Percentiles rank a stretch among this genome's conserved stretches.
These are phyloP conservation scores for Xyrauchen texanus DNA, from an alignment of 2,113 vertebrate genomes.

Conservation along the genomic window DNA sequence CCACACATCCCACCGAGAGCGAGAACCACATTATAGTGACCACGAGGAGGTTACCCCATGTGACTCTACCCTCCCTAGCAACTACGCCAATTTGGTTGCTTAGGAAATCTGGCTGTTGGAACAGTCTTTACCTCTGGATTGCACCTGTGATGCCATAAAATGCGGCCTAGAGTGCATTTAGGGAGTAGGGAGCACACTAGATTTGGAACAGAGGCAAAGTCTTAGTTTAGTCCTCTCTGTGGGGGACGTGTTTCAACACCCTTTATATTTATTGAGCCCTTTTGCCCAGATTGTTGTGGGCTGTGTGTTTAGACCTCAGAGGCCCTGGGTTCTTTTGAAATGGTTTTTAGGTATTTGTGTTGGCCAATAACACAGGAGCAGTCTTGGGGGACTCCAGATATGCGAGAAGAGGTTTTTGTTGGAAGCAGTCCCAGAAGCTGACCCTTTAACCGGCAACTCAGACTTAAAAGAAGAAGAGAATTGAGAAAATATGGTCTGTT, in stretches of 20 bases:
- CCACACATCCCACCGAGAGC: too few relatives aligned
- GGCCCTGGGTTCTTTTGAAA: conserved; percentile 36
- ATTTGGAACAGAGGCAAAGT: conserved; percentile 17
- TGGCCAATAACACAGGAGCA: conserved; percentile 45
- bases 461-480: neutral
- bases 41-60: too few relatives aligned
- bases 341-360: conserved; percentile 57
- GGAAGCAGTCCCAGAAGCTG: conserved; percentile 61
- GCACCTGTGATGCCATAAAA: too few relatives aligned
- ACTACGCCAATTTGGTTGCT: too few relatives aligned
- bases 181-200: neutral
- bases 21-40: too few relatives aligned
- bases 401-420: conserved; percentile 61
- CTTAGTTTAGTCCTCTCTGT: conserved; percentile 1
- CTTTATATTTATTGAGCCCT: neutral
- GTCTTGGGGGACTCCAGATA: conserved; percentile 53
- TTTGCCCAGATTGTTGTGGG: conserved; percentile 29
- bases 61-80: too few relatives aligned
- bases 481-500: conserved; percentile 42
- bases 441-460: neutral
- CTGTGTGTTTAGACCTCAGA: conserved; percentile 31
- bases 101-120: too few relatives aligned
- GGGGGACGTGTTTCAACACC: conserved; percentile 13
- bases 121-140: too few relatives aligned
- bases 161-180: too few relatives aligned